A percentile compares a stretch with the other conserved stretches of the same genome.
Conservation (phyloP, 2,797 vertebrate species). For the Chloroceryle amazona region DNA sequence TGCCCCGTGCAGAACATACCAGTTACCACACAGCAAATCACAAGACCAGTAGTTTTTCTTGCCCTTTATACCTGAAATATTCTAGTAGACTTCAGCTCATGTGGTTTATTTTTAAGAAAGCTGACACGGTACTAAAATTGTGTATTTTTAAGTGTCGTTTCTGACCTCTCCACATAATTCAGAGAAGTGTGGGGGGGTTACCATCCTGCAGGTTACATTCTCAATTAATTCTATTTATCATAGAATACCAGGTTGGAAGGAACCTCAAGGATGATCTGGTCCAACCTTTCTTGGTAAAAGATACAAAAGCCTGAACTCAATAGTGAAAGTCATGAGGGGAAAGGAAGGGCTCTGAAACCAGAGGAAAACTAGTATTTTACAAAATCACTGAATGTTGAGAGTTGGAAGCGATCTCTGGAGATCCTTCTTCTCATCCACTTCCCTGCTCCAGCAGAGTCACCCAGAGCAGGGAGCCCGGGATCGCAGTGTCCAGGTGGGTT, state of each 20-base stretch:
- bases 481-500: too few species aligned
- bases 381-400: background rate
- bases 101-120: background rate
- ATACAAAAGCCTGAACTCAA: background rate
- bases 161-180: background rate
- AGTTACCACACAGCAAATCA: fast-evolving
- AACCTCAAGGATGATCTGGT: background rate
- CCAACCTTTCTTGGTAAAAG: background rate
- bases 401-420: background rate
- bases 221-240: background rate
- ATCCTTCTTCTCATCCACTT: background rate
- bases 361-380: background rate
- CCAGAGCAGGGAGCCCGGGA: background rate
- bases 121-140: fast-evolving
- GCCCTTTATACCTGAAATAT: background rate
- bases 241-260: background rate
- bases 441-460: background rate
- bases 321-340: background rate
- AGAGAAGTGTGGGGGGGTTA: background rate
- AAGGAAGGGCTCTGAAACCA: background rate
- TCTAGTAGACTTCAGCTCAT: background rate
- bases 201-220: background rate
- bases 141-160: background rate
- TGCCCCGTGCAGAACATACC: background rate
- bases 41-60: background rate